Evolutionary conservation across 1,140 invertebrate genomes (phyloP).

Genomic region (Nasonia giraulti): DNA sequence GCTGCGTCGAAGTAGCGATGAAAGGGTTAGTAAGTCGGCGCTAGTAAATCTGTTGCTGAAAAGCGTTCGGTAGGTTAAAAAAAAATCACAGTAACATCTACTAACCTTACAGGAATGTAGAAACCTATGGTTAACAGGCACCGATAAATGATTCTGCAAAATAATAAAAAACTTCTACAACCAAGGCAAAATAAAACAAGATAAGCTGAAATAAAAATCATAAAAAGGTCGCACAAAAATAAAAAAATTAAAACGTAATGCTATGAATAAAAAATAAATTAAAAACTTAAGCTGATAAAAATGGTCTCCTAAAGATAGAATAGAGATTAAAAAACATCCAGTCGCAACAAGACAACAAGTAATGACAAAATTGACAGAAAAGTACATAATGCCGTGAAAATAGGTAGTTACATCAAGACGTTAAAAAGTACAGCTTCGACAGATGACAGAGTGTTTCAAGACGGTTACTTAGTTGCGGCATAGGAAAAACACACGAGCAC

Average conservation of each 20-base stretch:
- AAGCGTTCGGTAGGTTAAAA: conserved; percentile 53
- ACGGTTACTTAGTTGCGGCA: background rate
- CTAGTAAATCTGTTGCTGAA: conserved; percentile 21
- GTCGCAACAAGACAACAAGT: background rate
- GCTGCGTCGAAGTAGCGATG: conserved; percentile 4
- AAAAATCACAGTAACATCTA: conserved; percentile 63
- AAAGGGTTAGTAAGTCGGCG: conserved; percentile 33
- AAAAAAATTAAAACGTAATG: background rate
- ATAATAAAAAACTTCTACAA: conserved; percentile 80
- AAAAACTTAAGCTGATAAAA: background rate
- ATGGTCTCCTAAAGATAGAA: background rate
- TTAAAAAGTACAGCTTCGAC: conserved; percentile 9
- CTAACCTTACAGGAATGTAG: conserved; percentile 87
- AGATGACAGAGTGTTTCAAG: background rate
- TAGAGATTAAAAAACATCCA: conserved; percentile 9
- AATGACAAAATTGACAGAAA: conserved; percentile 26
- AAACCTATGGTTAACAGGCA: conserved; percentile 89
- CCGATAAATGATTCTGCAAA: conserved; percentile 91
- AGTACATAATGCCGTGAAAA: conserved; percentile 38
- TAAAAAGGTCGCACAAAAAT: conserved; percentile 57
- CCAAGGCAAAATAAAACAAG: conserved; percentile 78
- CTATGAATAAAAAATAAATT: background rate
- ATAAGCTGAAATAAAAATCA: conserved; percentile 70
- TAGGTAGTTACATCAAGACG: conserved; percentile 45
- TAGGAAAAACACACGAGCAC: conserved; percentile 18